A percentile compares a stretch with the other conserved stretches of the same genome.
Evolutionary conservation across 2,113 vertebrate species (phyloP).

Genomic region (Megalops atlanticus): DNA sequence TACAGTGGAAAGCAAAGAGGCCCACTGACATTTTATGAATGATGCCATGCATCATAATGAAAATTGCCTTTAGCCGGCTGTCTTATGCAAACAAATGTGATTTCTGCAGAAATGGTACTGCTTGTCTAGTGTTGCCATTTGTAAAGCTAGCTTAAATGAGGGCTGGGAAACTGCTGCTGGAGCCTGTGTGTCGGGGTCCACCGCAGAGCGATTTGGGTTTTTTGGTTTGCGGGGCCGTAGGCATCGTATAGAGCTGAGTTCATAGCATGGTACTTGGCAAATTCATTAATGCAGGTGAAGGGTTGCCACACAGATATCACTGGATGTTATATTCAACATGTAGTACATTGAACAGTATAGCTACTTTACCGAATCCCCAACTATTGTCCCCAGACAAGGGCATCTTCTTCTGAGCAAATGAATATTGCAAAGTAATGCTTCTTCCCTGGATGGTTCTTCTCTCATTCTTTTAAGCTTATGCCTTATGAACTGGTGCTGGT

Average conservation of each 20-base stretch:
- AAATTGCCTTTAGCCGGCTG: conserved; percentile 1
- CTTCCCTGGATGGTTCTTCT: not conserved
- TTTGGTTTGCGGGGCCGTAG: not conserved
- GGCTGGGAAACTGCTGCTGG: not conserved
- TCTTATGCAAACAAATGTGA: conserved; percentile 7
- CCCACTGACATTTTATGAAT: not conserved
- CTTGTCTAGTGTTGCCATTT: not conserved
- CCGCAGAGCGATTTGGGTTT: not conserved
- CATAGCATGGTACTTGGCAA: not conserved
- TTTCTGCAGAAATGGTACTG: conserved; percentile 22
- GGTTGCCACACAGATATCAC: too few species aligned
- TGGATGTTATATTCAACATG: too few species aligned
- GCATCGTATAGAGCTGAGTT: not conserved
- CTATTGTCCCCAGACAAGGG: too few species aligned
- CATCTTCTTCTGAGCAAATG: not conserved
- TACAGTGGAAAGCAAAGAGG: not conserved
- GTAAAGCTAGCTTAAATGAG: not conserved
- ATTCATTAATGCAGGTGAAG: too few species aligned
- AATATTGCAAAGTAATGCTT: not conserved
- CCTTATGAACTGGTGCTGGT: too few species aligned
- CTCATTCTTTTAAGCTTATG: too few species aligned
- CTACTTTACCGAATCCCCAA: not conserved
- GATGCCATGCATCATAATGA: not conserved
- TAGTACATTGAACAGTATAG: too few species aligned
- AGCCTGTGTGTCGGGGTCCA: conserved; percentile 8